Percentiles rank a stretch among this genome's conserved stretches.
Evolutionary conservation across 1,140 invertebrate genomes (phyloP).

Genomic region (Galendromus occidentalis): DNA sequence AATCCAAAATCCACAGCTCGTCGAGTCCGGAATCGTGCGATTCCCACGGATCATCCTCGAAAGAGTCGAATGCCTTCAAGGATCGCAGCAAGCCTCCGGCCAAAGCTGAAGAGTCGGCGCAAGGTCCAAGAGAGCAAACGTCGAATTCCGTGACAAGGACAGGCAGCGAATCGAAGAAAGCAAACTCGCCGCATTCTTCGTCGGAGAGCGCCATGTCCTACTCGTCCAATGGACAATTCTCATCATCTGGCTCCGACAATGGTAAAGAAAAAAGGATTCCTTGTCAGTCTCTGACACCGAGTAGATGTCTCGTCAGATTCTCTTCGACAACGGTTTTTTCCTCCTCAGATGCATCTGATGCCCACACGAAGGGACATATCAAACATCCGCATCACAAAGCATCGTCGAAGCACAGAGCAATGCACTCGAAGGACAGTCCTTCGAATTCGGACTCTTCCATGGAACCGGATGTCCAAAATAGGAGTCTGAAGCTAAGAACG

Average conservation of each 20-base stretch:
- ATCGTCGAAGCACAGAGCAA: slow-evolving; percentile 4
- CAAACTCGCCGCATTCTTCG: background rate
- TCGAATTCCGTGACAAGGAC: too few species aligned
- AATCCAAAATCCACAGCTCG: background rate
- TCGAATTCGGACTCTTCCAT: slow-evolving; percentile 7
- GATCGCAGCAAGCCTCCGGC: background rate
- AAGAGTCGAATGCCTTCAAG: background rate
- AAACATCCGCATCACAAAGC: slow-evolving; percentile 8
- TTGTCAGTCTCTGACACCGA: background rate
- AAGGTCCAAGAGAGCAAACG: too few species aligned
- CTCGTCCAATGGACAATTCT: background rate
- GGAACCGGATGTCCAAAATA: background rate
- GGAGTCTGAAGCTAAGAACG: background rate
- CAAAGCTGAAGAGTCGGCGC: background rate
- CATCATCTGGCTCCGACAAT: background rate
- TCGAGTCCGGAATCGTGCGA: background rate
- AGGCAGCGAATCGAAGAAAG: background rate
- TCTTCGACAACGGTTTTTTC: background rate
- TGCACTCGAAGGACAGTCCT: background rate
- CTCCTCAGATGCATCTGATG: background rate
- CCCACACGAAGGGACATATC: background rate
- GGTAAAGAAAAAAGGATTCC: background rate
- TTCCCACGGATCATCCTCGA: background rate
- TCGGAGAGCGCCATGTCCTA: slow-evolving; percentile 1
- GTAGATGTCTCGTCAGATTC: background rate